These are phyloP conservation scores for Lepus townsendii DNA, from an alignment of 2,797 vertebrate genomes.

Conservation along the genomic window DNA sequence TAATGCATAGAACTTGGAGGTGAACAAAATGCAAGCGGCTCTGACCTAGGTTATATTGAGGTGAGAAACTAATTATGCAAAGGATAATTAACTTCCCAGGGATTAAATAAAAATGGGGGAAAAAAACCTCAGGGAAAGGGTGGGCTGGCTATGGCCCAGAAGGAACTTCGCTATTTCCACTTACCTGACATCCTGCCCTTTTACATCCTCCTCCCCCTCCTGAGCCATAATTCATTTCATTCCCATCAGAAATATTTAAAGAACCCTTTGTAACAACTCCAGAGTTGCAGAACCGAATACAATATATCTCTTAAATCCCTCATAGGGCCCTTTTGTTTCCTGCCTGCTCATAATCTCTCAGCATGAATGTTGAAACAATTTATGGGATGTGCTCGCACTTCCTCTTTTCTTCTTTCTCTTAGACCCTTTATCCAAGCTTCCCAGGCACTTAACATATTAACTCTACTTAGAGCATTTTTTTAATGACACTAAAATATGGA, in stretches of 20 bases:
- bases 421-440: slow-evolving; percentile 39
- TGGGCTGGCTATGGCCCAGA: not conserved
- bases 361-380: slow-evolving; percentile 69
- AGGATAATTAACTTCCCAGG: not conserved
- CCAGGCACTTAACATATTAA: not conserved
- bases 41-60: not conserved
- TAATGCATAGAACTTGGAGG: not conserved
- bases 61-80: not conserved
- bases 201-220: not conserved
- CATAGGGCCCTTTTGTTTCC: slow-evolving; percentile 76
- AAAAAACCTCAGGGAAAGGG: not conserved
- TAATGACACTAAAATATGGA: not conserved
- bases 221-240: slow-evolving; percentile 34
- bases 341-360: slow-evolving; percentile 8
- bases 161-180: slow-evolving; percentile 31
- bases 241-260: slow-evolving; percentile 73
- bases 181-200: slow-evolving; percentile 59
- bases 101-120: not conserved
- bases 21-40: not conserved
- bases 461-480: slow-evolving; percentile 23
- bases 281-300: not conserved
- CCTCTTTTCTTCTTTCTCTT: slow-evolving; percentile 40
- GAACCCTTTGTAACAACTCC: slow-evolving; percentile 56
- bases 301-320: slow-evolving; percentile 55
- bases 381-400: slow-evolving; percentile 55